These are phyloP conservation scores for Heliocidaris tuberculata DNA, from an alignment of 35 echinoderm and acorn worm genomes.

Conservation along the genomic window DNA sequence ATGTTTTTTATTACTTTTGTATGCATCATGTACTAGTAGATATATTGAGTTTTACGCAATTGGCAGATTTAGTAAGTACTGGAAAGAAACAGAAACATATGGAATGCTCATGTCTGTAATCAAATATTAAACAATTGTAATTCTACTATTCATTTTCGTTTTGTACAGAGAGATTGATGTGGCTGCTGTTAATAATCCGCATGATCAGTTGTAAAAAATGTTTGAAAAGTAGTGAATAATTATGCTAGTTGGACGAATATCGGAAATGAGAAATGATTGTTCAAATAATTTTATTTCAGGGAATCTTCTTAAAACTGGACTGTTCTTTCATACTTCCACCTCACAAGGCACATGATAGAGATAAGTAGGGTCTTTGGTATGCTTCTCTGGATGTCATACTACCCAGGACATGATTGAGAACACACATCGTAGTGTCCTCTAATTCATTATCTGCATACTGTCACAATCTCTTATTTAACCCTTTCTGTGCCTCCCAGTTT, in stretches of 20 bases:
- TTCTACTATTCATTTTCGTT: background rate
- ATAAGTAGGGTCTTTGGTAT: background rate
- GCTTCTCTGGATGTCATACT: background rate
- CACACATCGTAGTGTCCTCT: background rate
- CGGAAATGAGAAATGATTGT: too few relatives aligned
- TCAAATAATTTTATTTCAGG: too few relatives aligned
- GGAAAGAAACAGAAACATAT: background rate
- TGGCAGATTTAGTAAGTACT: background rate
- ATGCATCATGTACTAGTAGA: slow-evolving; percentile 4
- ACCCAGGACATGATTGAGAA: background rate
- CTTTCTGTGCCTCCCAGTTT: background rate
- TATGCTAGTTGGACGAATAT: too few relatives aligned
- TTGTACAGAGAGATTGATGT: background rate
- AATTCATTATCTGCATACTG: background rate
- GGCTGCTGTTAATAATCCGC: background rate
- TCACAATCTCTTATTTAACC: background rate
- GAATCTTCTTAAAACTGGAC: too few relatives aligned
- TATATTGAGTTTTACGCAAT: background rate
- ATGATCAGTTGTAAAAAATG: background rate
- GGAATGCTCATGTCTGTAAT: background rate
- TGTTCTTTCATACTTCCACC: background rate
- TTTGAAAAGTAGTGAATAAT: too few relatives aligned
- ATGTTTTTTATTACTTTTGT: background rate
- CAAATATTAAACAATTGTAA: background rate
- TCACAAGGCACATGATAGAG: background rate